These are phyloP conservation scores for Peromyscus eremicus DNA, from an alignment of 2,797 vertebrate species.

Conservation along the genomic window DNA sequence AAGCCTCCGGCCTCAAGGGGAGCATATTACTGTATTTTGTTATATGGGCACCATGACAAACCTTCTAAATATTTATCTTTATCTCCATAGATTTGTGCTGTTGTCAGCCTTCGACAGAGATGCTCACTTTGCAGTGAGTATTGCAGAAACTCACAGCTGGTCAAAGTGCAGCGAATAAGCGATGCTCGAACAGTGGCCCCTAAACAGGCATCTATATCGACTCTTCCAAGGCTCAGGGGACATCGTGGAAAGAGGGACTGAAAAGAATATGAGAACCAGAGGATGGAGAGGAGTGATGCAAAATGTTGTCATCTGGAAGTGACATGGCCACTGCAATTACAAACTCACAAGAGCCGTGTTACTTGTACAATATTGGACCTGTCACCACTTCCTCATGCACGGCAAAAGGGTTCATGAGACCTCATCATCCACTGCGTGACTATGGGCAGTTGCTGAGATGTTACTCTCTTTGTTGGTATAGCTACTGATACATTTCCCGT, in stretches of 20 bases:
- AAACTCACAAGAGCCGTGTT: not conserved
- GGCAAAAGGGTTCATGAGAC: not conserved
- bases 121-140: not conserved
- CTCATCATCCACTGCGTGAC: not conserved
- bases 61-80: not conserved
- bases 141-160: not conserved
- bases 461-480: not conserved
- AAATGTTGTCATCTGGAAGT: not conserved
- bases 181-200: not conserved
- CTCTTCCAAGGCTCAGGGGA: not conserved
- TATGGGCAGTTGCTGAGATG: not conserved
- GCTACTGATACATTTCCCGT: not conserved
- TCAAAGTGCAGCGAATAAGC: not conserved
- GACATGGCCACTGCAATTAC: not conserved
- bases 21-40: not conserved
- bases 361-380: not conserved
- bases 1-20: too few relatives aligned
- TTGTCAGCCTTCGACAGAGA: not conserved
- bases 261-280: not conserved
- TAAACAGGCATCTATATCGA: too few relatives aligned
- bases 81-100: not conserved
- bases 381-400: not conserved
- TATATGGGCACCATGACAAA: not conserved
- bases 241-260: not conserved
- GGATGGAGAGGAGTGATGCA: too few relatives aligned